Conservation (phyloP, 2,888 invertebrate species). For the Latheticus oryzae region DNA sequence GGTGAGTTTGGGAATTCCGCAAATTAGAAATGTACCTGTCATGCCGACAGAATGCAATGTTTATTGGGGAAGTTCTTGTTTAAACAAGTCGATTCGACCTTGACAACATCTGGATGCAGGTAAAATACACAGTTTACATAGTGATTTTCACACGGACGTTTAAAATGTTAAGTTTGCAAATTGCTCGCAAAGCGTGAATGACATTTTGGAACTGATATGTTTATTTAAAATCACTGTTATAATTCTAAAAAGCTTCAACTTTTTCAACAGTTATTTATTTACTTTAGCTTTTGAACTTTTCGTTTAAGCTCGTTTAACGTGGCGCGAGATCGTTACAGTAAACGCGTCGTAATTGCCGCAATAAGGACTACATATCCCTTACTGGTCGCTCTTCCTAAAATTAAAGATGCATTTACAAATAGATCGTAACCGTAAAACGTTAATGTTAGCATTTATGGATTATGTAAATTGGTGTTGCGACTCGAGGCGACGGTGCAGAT, state of each 20-base stretch:
- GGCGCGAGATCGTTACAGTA: slow-evolving; percentile 1
- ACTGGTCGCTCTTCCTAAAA: slow-evolving; percentile 17
- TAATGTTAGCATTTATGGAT: slow-evolving; percentile 14
- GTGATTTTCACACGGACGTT: slow-evolving; percentile 23
- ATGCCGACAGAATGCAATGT: too few relatives aligned
- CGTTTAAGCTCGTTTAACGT: not conserved
- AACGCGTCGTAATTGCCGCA: slow-evolving; percentile 14
- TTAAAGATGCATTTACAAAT: slow-evolving; percentile 23
- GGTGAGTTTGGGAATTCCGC: slow-evolving; percentile 18
- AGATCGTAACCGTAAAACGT: slow-evolving; percentile 23
- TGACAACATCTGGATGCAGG: slow-evolving; percentile 29
- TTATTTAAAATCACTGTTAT: too few relatives aligned
- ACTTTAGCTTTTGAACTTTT: too few relatives aligned
- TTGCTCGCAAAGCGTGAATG: slow-evolving; percentile 16
- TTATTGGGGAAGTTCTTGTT: slow-evolving; percentile 13
- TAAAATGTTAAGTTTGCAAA: slow-evolving; percentile 19
- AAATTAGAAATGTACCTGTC: slow-evolving; percentile 13
- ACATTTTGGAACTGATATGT: slow-evolving; percentile 27
- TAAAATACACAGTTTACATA: slow-evolving; percentile 17
- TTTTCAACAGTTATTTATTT: slow-evolving; percentile 3
- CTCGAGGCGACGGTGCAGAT: slow-evolving; percentile 12
- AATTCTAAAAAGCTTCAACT: too few relatives aligned
- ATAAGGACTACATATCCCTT: slow-evolving; percentile 1
- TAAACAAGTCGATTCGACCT: slow-evolving; percentile 13
- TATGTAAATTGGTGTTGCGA: slow-evolving; percentile 17